Base-by-base conservation (phyloP, 2,113 vertebrate species). In the Ursus arctos region DNA sequence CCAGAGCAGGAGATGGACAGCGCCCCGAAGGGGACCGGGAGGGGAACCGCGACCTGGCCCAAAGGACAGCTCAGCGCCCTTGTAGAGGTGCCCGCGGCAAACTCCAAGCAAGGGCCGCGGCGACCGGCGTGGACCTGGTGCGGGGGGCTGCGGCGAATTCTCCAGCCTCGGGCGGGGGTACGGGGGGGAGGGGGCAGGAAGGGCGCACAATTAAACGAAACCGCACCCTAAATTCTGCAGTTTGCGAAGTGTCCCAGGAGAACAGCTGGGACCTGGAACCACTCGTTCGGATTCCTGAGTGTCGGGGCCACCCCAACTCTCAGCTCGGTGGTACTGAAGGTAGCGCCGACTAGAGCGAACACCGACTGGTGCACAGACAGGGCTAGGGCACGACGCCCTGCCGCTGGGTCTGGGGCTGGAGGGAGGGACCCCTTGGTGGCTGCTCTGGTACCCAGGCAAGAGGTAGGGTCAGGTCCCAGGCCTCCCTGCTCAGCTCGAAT, bases 1-100 rank as follows among this genome's bases (percentile, higher is more conserved):
- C 83, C 80, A 16, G 53, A n/a, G 74, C 71, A 19, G 67, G 81
- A 24, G 80, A 51, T 43, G 94, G 96, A 89, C 93, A 95, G 96
- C 79, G 40, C 93, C 89, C 86, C 57, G 16, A 76, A 71, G 53
- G 63, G 61, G 77, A 18, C 36, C 12, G 0, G 10, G n/a, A 21
- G 61, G 22, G 72, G 40, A 36, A 13, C 61, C 11, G 15, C 36
- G 12, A 53, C 49, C 40, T 2, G 4, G 88, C n/a, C 3, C 24
- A 40, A 16, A 2, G 51, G 26, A 14, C n/a, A 53, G 86, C 53
- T 21, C 43, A 36, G 93, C 12, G 40, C 40, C 67, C 4, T 76
- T 43, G 26, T 53, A 0, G 8, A 53, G 71, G 40, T 4, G 26
- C 57, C 79, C 24, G 36, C 3, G 3, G n/a, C 19, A 1, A 24